These are phyloP conservation scores for Perdix hodgsoniae DNA, from an alignment of 2,797 vertebrate species.

Conservation along the genomic window DNA sequence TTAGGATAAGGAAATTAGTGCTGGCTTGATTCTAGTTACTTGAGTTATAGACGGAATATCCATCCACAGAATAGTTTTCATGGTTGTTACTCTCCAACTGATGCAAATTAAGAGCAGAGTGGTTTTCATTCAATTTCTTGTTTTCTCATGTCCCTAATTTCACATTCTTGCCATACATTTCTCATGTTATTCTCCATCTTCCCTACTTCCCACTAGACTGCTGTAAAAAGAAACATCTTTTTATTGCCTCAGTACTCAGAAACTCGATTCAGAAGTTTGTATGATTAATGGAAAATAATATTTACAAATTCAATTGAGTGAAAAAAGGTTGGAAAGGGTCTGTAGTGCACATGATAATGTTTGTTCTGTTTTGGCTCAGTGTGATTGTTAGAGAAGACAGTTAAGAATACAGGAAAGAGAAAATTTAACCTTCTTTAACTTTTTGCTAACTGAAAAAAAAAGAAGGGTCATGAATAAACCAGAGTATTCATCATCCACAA, in stretches of 20 bases:
- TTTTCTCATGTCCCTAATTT: constrained; percentile 14
- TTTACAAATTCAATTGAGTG: background rate
- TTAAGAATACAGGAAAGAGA: background rate
- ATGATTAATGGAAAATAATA: background rate
- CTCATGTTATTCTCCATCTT: background rate
- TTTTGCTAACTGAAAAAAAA: background rate
- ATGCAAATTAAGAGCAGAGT: constrained; percentile 70
- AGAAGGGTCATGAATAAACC: rapidly evolving
- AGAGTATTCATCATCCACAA: background rate
- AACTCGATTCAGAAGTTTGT: background rate
- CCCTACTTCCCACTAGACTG: background rate
- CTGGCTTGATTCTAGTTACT: constrained; percentile 61
- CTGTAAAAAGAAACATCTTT: constrained; percentile 26
- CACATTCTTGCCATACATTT: constrained; percentile 14
- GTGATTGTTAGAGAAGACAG: background rate
- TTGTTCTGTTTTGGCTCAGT: background rate
- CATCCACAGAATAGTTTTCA: constrained; percentile 55
- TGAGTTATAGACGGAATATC: constrained; percentile 33
- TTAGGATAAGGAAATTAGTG: background rate
- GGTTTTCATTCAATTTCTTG: constrained; percentile 45
- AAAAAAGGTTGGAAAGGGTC: background rate
- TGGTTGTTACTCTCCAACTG: constrained; percentile 53
- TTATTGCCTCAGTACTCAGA: constrained; percentile 20
- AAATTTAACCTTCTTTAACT: rapidly evolving
- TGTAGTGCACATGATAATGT: rapidly evolving